Evolutionary conservation across 2,888 invertebrate genomes (phyloP), one percentile per base, ranked within the genome.

Genomic region (Conomelus anceps): DNA sequence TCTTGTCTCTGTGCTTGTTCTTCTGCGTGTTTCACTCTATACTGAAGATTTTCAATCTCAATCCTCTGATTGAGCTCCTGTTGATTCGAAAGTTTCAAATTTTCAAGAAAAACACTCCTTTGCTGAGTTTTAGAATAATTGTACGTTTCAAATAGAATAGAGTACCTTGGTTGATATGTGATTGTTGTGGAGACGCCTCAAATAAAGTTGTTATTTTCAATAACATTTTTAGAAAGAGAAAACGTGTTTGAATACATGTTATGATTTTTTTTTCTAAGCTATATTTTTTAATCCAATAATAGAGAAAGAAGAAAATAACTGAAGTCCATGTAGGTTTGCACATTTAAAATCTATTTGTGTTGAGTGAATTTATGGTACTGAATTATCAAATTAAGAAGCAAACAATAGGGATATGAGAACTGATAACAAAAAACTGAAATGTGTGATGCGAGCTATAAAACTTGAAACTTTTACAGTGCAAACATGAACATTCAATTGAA

Each of bases 1-100:
- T 89, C 89, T 20, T 88, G 88, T 63, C 89, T 88, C n/a, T 89
- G 84, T 11, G 88, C 86, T 22, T 88, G 89, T 22, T 85, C 89
- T 87, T 89, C 87, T 11, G 87, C 88, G 23, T 89, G 89, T 22
- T 41, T 23, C n/a, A 89, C 85, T 84, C 88, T 88, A 23, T 88
- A 63, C 84, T 89, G 88, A 20, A 89, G 22, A 20, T 86, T 34
- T 86, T 89, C 88, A 0, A 89, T 86, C 34, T 84, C 85, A 22
- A 89, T 88, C 86, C 86, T 84, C 20, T 88, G 84, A 29, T 88
- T 89, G 22, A 89, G 41, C 23, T 89, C 89, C 89, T 89, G 86
- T 20, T 63, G 63, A 7, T 63, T 1, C 7, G 63, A 63, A n/a
- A 63, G n/a, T 20, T 63, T 63, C n/a, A 20, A 20, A n/a, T 63